These are phyloP conservation scores for Tokudaia tokunoshimensis DNA, from an alignment of 2,797 vertebrate genomes.

Conservation along the genomic window DNA sequence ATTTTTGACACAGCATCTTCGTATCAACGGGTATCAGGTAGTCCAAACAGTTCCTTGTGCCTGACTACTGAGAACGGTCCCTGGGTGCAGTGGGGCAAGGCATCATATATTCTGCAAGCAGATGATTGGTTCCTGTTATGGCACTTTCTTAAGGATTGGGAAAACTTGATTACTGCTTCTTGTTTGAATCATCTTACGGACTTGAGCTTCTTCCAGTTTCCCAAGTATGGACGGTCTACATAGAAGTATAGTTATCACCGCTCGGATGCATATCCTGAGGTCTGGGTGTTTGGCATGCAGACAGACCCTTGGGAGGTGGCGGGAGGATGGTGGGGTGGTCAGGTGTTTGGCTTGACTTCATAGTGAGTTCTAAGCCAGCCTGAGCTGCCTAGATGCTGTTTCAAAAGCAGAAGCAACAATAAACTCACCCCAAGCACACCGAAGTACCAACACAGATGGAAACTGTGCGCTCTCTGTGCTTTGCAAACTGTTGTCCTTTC, in stretches of 20 bases:
- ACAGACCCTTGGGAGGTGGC: not conserved
- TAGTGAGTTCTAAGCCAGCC: not conserved
- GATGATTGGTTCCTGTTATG: not conserved
- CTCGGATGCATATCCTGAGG: not conserved
- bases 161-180: constrained; percentile 37
- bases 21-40: not conserved
- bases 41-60: not conserved
- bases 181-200: constrained; percentile 7
- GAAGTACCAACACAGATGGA: not conserved
- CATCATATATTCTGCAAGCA: not conserved
- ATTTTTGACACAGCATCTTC: not conserved
- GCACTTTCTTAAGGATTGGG: constrained; percentile 11
- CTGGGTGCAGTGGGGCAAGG: not conserved
- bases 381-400: not conserved
- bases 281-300: not conserved
- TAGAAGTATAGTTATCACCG: not conserved
- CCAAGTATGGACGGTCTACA: not conserved
- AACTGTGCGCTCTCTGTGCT: not conserved
- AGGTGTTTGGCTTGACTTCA: not conserved
- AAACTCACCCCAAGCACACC: not conserved
- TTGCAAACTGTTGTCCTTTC: not conserved
- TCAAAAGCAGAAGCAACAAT: not conserved
- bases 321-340: not conserved
- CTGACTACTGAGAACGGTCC: not conserved
- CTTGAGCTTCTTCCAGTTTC: not conserved